These are phyloP conservation scores for Rallus crepitans DNA, from an alignment of 2,797 vertebrate species.

Conservation along the genomic window DNA sequence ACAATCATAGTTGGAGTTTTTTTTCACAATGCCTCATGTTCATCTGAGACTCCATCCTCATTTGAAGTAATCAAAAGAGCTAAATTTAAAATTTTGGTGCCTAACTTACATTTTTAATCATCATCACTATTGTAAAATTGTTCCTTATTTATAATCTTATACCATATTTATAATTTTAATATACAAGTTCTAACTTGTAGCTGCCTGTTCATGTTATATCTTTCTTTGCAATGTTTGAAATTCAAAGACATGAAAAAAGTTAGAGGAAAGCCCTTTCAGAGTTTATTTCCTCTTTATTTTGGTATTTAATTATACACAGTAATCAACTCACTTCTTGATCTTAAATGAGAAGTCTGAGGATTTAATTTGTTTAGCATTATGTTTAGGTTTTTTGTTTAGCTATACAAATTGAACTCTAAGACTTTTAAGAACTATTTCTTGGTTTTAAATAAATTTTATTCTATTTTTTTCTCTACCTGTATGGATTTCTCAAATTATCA, in stretches of 20 bases:
- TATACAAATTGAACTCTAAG: not conserved
- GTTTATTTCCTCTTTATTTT: not conserved
- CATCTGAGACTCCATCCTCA: not conserved
- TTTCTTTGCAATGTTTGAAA: not conserved
- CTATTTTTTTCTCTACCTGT: not conserved
- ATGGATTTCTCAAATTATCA: not conserved
- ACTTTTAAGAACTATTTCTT: not conserved
- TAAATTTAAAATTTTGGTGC: not conserved
- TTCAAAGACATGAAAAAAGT: not conserved
- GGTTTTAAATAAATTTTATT: not conserved
- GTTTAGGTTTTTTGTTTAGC: not conserved
- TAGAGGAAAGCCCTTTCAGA: not conserved
- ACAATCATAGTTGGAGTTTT: fast-evolving
- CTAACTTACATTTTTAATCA: not conserved
- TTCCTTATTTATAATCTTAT: not conserved
- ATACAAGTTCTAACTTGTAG: not conserved
- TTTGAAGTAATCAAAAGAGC: not conserved
- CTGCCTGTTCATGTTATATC: not conserved
- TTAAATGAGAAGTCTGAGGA: not conserved
- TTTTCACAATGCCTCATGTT: not conserved
- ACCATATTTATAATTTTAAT: not conserved
- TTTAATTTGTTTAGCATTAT: not conserved
- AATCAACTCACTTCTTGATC: not conserved
- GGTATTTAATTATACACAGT: not conserved
- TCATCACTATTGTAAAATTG: not conserved